phyloP scores from a whole-genome alignment of 2,113 vertebrate genomes.

The Cyprinodon brontotheroides region DNA sequence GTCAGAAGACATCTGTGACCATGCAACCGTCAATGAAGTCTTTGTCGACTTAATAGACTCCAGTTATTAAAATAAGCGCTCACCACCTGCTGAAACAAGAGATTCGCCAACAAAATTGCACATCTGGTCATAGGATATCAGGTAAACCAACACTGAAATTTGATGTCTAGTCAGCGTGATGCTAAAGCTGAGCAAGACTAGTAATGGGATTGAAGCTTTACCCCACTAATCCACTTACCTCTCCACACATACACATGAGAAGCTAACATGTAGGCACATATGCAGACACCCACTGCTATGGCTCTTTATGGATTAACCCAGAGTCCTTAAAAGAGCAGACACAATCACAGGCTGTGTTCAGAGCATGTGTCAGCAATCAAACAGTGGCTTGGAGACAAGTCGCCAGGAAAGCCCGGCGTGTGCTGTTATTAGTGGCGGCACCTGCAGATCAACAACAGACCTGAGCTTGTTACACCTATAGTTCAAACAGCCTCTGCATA shows the following conservation, averaged over 20 bases:
- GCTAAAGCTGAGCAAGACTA: slow-evolving; percentile 38
- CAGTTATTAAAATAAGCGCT: background rate
- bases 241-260: slow-evolving; percentile 48
- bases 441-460: slow-evolving; percentile 34
- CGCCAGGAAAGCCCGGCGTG: slow-evolving; percentile 5
- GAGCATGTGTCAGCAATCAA: slow-evolving; percentile 64
- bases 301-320: slow-evolving; percentile 60
- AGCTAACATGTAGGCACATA: slow-evolving; percentile 25
- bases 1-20: slow-evolving; percentile 53
- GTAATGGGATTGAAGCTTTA: slow-evolving; percentile 75
- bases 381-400: slow-evolving; percentile 24
- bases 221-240: slow-evolving; percentile 70
- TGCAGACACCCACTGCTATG: slow-evolving; percentile 11
- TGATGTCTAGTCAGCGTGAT: slow-evolving; percentile 15
- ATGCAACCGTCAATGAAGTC: slow-evolving; percentile 43
- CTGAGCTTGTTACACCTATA: background rate
- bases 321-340: slow-evolving; percentile 48
- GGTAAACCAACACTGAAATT: slow-evolving; percentile 24
- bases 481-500: background rate
- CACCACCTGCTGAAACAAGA: slow-evolving; percentile 53
- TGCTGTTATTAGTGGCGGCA: slow-evolving; percentile 38
- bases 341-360: slow-evolving; percentile 8
- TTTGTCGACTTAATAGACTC: slow-evolving; percentile 51
- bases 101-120: slow-evolving; percentile 20
- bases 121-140: slow-evolving; percentile 31